Evolutionary conservation across 2,797 vertebrate species (phyloP).

Genomic region (Apodemus agrarius): DNA sequence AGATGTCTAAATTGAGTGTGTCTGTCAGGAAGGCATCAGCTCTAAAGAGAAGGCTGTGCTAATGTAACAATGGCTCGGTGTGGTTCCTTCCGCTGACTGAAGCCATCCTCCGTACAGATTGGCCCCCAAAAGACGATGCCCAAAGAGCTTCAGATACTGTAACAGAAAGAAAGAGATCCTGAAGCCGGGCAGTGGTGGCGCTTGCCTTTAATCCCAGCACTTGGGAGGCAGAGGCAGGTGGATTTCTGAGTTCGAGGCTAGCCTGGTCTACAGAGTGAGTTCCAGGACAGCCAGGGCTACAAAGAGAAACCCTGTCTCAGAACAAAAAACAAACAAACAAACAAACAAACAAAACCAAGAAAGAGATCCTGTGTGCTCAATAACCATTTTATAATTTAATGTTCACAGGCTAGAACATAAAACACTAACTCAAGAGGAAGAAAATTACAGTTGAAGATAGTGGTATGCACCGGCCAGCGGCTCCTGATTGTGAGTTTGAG

Average conservation of each 20-base stretch:
- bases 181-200: no score
- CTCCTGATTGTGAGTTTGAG: not conserved
- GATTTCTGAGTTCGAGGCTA: no score
- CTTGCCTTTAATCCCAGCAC: no score
- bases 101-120: not conserved
- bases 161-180: not conserved
- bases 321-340: no score
- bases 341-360: no score
- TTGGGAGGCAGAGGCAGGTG: no score
- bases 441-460: not conserved
- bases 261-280: no score
- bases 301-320: no score
- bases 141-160: not conserved
- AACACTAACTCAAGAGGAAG: conserved; percentile 22
- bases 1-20: conserved; percentile 40
- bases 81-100: not conserved
- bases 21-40: conserved; percentile 37
- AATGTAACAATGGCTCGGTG: not conserved
- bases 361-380: not conserved
- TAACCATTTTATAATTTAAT: not conserved
- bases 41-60: not conserved
- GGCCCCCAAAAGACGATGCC: not conserved
- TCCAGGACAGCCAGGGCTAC: no score
- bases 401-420: not conserved
- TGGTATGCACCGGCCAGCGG: not conserved